These are phyloP conservation scores for Rhinoraja longicauda DNA, from an alignment of 2,797 vertebrate genomes.

Conservation along the genomic window DNA sequence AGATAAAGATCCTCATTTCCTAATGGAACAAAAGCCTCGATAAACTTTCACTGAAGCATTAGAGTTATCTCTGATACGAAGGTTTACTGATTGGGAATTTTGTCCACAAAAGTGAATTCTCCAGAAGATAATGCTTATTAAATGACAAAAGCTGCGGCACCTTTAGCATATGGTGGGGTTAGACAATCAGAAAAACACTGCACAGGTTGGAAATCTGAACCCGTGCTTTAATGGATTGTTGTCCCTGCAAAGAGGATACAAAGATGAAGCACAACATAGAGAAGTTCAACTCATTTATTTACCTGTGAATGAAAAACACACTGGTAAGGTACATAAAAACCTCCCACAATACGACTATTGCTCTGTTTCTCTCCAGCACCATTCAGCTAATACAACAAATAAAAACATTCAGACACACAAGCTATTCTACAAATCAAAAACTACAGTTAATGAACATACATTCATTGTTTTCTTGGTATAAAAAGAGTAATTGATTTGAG, in stretches of 20 bases:
- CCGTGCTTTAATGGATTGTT: too few relatives aligned
- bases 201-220: too few relatives aligned
- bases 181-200: not conserved
- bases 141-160: not conserved
- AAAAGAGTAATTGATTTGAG: constrained; percentile 22
- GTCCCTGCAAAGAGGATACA: not conserved
- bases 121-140: not conserved
- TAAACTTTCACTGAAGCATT: not conserved
- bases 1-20: not conserved
- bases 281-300: not conserved
- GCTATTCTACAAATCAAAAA: not conserved
- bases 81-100: not conserved
- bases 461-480: not conserved
- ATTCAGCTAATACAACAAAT: not conserved
- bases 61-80: not conserved
- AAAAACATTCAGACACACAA: not conserved
- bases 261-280: not conserved
- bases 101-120: not conserved
- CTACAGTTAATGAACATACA: constrained; percentile 2
- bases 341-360: not conserved
- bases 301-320: not conserved
- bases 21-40: not conserved
- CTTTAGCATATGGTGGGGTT: not conserved
- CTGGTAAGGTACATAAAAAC: not conserved
- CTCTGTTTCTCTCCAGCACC: not conserved